A percentile compares a stretch with the other conserved stretches of the same genome.
Conservation (phyloP, 2,888 invertebrate genomes). For the Nomada fucata region DNA sequence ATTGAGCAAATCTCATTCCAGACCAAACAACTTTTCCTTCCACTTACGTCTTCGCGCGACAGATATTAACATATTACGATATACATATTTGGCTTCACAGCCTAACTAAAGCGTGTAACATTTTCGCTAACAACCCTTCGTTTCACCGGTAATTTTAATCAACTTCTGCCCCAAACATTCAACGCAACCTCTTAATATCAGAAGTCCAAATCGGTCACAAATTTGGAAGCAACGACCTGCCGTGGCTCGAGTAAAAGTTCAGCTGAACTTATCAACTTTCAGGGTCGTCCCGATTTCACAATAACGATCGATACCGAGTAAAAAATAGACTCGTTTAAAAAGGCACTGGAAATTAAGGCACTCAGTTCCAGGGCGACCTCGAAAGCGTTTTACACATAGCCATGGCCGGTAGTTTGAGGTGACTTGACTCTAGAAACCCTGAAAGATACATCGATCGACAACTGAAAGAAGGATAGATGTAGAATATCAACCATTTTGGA, state of each 20-base stretch:
- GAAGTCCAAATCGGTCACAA: not conserved
- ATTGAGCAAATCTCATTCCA: conserved; percentile 68
- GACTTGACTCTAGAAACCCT: not conserved
- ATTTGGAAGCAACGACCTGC: conserved; percentile 18
- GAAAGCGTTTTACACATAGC: conserved; percentile 3
- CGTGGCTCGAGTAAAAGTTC: conserved; percentile 9
- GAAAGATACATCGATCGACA: not conserved
- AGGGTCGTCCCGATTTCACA: conserved; percentile 24
- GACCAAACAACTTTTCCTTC: conserved; percentile 25
- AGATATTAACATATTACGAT: conserved; percentile 58
- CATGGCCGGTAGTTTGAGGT: conserved; percentile 23
- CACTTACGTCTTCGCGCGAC: conserved; percentile 39
- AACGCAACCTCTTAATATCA: not conserved
- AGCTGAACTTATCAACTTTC: not conserved
- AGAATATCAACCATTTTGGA: too few relatives aligned
- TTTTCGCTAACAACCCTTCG: conserved; percentile 12
- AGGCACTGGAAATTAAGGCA: not conserved
- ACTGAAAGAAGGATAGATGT: not conserved
- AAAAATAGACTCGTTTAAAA: not conserved
- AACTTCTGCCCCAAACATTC: not conserved
- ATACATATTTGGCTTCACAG: conserved; percentile 79
- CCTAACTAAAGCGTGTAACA: conserved; percentile 67
- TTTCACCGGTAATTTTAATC: conserved; percentile 18
- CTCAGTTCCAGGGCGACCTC: conserved; percentile 22
- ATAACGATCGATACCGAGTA: not conserved